Percentiles rank a stretch among this genome's conserved stretches.
Evolutionary conservation across 2,888 invertebrate species (phyloP).

Genomic region (Coelogynopora nodosa): DNA sequence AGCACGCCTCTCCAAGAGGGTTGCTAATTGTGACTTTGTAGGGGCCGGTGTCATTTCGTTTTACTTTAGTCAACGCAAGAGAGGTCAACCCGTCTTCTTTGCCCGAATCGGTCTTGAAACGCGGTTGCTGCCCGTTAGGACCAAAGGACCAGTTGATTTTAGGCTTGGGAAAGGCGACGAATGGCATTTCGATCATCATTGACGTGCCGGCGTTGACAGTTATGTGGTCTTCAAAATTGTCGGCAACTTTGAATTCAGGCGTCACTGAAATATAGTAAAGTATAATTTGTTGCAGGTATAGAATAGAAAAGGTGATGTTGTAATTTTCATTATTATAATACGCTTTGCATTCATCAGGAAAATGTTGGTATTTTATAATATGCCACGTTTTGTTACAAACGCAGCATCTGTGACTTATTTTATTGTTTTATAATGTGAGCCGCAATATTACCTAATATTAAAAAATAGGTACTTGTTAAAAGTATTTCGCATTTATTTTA

Average conservation of each 20-base stretch:
- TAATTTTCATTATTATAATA: no score
- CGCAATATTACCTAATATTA: no score
- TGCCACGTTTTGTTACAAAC: no score
- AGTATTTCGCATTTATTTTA: no score
- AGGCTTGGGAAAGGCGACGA: conserved; percentile 50
- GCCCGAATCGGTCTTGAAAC: conserved; percentile 43
- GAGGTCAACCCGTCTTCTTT: conserved; percentile 51
- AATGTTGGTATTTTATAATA: no score
- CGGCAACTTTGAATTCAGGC: conserved; percentile 19
- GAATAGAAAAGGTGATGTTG: no score
- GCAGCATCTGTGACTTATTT: no score
- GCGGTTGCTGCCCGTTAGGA: not conserved
- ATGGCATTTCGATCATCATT: conserved; percentile 50
- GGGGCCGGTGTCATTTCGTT: conserved; percentile 48
- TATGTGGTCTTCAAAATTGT: conserved; percentile 44
- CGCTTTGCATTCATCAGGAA: no score
- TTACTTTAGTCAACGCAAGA: conserved; percentile 49
- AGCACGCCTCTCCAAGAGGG: not conserved
- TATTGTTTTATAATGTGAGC: no score
- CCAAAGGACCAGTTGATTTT: conserved; percentile 49
- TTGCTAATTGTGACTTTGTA: conserved; percentile 37
- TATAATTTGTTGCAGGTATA: conserved; percentile 30
- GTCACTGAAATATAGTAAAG: conserved; percentile 21
- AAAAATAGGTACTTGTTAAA: no score
- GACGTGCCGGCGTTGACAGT: conserved; percentile 50